Base-by-base conservation (phyloP, 2,113 vertebrate species). In the Grammatotria lemairii region DNA sequence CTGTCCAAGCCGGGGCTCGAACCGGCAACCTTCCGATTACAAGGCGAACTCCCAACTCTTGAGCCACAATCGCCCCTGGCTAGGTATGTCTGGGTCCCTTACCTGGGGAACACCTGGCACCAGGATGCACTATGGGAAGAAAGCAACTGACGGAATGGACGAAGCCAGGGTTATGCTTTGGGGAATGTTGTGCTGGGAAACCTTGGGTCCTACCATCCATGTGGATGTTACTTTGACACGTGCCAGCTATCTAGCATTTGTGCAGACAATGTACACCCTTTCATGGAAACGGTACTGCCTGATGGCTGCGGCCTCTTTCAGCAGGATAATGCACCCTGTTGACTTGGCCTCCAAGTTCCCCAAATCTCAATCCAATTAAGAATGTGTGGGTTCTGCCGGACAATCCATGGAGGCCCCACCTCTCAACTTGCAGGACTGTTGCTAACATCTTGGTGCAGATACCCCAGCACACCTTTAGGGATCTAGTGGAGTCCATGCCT, bases 231-330 rank as follows among this genome's bases (percentile, higher is more conserved):
- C 58, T 35, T 63, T 63, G 58, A 63, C 58, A 63, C 2, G 0
- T 63, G 58, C 16, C 1, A 33, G 0, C 57, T 60, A 7, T 60
- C 58, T 0, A 63, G 9, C 9, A 63, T 63, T 63, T 33, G 28
- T 63, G 16, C 28, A 60, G 3, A 60, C 14, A 6, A 60, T 63
- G 31, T 63, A 63, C 17, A 63, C 31, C 1, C 6, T 35, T 19
- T 19, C 58, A 33, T 63, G 58, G 28, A 63, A 33, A 63, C 0
- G 4, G 58, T 63, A 63, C 28, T 63, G 28, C 21, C 2, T 55
- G 53, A 23, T 55, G n/a, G n/a, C 28, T 60, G 57, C 3, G 2
- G 28, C 58, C 16, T 19, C 58, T 63, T 63, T 63, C 58, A 11
- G 58, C 58, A 63, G 58, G 16, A 63, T 11, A 63, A 19, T 63